Conservation (phyloP, 2,797 vertebrate genomes). For the Danionella dracula region DNA sequence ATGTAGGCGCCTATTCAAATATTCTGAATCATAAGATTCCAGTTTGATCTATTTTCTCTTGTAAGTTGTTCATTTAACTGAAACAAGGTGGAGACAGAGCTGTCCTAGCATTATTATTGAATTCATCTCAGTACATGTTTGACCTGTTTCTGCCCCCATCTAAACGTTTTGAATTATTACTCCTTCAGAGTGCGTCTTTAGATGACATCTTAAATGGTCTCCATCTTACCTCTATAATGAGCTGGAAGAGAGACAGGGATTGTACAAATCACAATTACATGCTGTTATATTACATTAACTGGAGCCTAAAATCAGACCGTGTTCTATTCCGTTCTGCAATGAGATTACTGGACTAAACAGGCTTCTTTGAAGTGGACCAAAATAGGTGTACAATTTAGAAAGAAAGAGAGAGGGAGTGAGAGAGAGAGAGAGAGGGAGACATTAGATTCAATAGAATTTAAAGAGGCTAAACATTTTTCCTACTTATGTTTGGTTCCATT, state of each 20-base stretch:
- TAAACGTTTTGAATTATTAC: conserved; percentile 29
- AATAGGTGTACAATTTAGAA: conserved; percentile 28
- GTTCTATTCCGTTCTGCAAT: conserved; percentile 27
- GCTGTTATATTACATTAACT: conserved; percentile 37
- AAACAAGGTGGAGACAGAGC: conserved; percentile 25
- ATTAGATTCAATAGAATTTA: no score
- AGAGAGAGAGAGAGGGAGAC: no score
- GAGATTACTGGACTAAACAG: conserved; percentile 33
- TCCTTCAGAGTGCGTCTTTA: conserved; percentile 31
- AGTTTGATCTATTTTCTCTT: neutral
- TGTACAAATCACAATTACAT: conserved; percentile 43
- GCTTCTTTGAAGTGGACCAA: conserved; percentile 5
- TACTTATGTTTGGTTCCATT: no score
- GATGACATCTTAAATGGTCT: conserved; percentile 29
- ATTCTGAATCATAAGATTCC: conserved; percentile 36
- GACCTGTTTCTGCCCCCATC: conserved; percentile 16
- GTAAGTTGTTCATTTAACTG: conserved; percentile 12
- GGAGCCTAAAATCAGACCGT: conserved; percentile 26
- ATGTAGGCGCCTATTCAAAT: neutral
- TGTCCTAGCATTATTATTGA: conserved; percentile 12
- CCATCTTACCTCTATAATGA: conserved; percentile 40
- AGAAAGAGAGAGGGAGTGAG: conserved; percentile 30
- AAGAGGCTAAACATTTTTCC: no score
- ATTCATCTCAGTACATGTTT: conserved; percentile 29
- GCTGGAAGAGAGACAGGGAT: conserved; percentile 20